A percentile compares a stretch with the other conserved stretches of the same genome.
Conservation (phyloP, 2,113 vertebrate genomes). For the Bos taurus region DNA sequence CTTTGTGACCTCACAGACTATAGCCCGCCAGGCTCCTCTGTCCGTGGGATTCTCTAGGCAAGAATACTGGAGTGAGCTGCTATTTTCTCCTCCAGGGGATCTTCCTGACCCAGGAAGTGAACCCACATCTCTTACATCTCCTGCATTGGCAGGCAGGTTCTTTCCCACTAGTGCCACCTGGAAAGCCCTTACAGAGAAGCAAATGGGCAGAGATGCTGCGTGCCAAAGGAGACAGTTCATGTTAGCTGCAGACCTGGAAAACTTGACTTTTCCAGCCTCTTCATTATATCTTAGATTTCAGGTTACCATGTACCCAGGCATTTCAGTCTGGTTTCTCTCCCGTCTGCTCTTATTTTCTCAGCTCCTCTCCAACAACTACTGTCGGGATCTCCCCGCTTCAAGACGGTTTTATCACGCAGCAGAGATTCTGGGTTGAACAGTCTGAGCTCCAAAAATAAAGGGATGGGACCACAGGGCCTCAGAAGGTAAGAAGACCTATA, state of each 20-base stretch:
- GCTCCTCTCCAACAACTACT: neutral
- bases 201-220: neutral
- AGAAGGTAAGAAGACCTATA: neutral
- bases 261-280: neutral
- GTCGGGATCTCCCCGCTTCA: neutral
- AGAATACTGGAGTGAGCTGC: neutral
- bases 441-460: neutral
- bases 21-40: neutral
- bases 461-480: neutral
- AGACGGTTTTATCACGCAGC: neutral
- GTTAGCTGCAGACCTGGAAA: neutral
- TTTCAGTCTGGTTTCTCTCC: neutral
- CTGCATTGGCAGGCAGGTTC: neutral
- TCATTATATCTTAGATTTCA: neutral
- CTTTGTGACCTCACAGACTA: neutral
- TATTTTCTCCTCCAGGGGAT: neutral
- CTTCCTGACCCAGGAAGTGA: neutral
- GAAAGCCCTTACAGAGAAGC: neutral
- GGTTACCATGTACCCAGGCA: neutral
- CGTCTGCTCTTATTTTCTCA: neutral
- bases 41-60: neutral
- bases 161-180: neutral
- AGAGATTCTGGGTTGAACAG: neutral
- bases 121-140: neutral
- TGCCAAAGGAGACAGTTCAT: neutral